Percentiles rank a stretch among this genome's conserved stretches.
These are phyloP conservation scores for Toxotes lorentzi DNA, from an alignment of 2,797 vertebrate species.

Conservation along the genomic window DNA sequence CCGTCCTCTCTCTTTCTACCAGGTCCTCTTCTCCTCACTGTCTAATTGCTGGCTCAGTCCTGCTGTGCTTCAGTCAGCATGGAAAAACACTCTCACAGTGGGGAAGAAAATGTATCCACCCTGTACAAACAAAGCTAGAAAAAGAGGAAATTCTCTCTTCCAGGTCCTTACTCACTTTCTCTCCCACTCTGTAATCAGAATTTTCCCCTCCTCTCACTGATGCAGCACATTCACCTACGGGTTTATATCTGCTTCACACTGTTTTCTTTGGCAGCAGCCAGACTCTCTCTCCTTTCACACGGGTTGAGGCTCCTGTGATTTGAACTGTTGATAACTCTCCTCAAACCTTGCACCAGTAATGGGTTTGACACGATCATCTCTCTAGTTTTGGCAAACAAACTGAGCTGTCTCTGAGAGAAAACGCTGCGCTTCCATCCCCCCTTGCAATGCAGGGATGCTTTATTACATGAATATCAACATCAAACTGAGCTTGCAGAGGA, in stretches of 20 bases:
- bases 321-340: constrained; percentile 58
- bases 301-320: constrained; percentile 51
- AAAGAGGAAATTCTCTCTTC: constrained; percentile 53
- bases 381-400: constrained; percentile 52
- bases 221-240: constrained; percentile 48
- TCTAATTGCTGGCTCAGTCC: constrained; percentile 80
- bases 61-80: constrained; percentile 78
- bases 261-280: constrained; percentile 30
- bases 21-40: constrained; percentile 66
- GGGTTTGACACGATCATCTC: constrained; percentile 41
- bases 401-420: constrained; percentile 23
- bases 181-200: constrained; percentile 57
- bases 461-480: constrained; percentile 60
- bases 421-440: constrained; percentile 12
- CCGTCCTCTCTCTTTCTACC: constrained; percentile 36
- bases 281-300: constrained; percentile 8
- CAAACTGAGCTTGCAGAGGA: constrained; percentile 41
- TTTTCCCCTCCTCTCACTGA: constrained; percentile 45
- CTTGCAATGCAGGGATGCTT: constrained; percentile 32
- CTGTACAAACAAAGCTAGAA: constrained; percentile 68
- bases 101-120: constrained; percentile 69
- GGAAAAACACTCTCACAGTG: constrained; percentile 73
- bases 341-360: constrained; percentile 20
- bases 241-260: constrained; percentile 32
- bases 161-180: constrained; percentile 52